Percentiles rank a stretch among this genome's conserved stretches.
Evolutionary conservation across 2,888 invertebrate species (phyloP).

Genomic region (Cheilosia pagana): DNA sequence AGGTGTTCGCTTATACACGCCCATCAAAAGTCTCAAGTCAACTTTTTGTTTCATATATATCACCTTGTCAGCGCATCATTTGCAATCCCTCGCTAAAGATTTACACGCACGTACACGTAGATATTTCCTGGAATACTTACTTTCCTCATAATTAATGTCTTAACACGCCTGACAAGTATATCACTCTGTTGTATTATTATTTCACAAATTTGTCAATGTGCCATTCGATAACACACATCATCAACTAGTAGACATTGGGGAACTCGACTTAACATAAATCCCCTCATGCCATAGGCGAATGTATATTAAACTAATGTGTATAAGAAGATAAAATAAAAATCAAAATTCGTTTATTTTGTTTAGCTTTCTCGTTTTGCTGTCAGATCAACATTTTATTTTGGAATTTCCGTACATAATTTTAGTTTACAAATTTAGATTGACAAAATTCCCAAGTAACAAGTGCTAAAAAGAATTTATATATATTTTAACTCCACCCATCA

Average conservation of each 20-base stretch:
- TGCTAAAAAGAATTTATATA: slow-evolving; percentile 15
- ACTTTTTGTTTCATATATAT: too few relatives aligned
- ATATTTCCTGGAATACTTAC: background rate
- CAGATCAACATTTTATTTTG: slow-evolving; percentile 34
- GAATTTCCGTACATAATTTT: slow-evolving; percentile 12
- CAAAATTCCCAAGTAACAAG: slow-evolving; percentile 7
- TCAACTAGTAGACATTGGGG: too few relatives aligned
- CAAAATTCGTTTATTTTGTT: background rate
- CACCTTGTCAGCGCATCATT: background rate
- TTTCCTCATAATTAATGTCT: slow-evolving; percentile 3
- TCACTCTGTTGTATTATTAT: background rate
- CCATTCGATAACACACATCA: background rate
- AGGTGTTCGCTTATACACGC: too few relatives aligned
- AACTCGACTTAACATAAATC: background rate
- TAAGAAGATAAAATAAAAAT: slow-evolving; percentile 14
- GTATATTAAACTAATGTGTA: background rate
- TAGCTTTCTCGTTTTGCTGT: background rate
- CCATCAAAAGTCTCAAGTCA: too few relatives aligned
- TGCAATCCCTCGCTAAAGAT: background rate
- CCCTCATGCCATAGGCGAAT: background rate
- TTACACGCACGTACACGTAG: background rate
- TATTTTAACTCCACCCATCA: background rate
- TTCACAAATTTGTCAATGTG: slow-evolving; percentile 29
- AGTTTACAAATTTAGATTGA: slow-evolving; percentile 32
- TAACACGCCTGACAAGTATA: slow-evolving; percentile 21